phyloP scores from a whole-genome alignment of 1,140 invertebrate species.

The Oppia nitens region DNA sequence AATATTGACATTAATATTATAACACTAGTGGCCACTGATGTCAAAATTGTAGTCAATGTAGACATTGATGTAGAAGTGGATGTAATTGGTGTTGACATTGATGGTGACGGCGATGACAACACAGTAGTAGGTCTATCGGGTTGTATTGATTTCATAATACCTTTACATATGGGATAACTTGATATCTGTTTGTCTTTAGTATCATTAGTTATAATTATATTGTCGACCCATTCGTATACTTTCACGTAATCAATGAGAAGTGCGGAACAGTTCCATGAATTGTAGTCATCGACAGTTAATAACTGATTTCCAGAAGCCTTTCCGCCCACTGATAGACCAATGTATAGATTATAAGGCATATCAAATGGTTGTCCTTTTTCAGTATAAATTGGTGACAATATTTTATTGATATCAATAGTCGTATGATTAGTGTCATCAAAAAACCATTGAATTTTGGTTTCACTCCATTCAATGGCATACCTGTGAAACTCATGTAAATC shows the following conservation, averaged over 20 bases:
- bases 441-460: not conserved
- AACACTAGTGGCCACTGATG: no score
- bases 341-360: not conserved
- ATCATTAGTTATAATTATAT: not conserved
- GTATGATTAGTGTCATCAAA: not conserved
- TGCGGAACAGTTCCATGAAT: not conserved
- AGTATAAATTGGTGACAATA: not conserved
- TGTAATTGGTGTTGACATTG: no score
- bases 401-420: not conserved
- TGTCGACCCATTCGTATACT: not conserved
- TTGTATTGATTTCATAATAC: no score
- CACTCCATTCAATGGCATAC: not conserved
- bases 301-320: not conserved
- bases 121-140: no score
- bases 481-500: not conserved
- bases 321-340: not conserved
- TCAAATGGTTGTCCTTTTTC: not conserved
- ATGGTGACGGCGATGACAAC: no score
- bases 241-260: not conserved
- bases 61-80: no score
- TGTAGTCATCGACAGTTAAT: not conserved
- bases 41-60: no score
- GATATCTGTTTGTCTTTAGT: no score
- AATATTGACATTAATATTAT: no score
- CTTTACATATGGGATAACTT: no score